A percentile compares a stretch with the other conserved stretches of the same genome.
Evolutionary conservation across 2,113 vertebrate species (phyloP).

Genomic region (Pampusana beccarii): DNA sequence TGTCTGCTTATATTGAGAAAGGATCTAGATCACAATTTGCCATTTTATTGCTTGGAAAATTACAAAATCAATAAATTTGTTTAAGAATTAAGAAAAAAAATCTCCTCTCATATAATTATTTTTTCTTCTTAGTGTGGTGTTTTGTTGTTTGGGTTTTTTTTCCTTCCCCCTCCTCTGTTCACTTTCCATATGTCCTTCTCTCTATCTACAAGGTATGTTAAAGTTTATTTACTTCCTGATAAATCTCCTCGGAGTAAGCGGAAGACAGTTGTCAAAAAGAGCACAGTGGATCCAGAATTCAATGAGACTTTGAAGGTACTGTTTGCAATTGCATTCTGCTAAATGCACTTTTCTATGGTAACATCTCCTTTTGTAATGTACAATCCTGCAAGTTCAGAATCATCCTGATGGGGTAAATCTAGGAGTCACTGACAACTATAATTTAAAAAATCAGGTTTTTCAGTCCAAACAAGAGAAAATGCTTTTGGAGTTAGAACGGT

Average conservation of each 20-base stretch:
- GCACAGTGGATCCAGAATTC: slow-evolving; percentile 83
- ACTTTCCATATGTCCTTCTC: background rate
- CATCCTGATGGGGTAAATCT: background rate
- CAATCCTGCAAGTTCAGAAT: background rate
- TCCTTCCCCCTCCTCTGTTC: background rate
- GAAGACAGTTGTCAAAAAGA: slow-evolving; percentile 86
- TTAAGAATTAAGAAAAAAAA: background rate
- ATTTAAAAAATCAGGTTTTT: background rate
- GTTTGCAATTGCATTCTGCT: background rate
- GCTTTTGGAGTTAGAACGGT: background rate
- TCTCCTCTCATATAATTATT: background rate
- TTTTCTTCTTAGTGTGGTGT: background rate
- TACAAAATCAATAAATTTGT: background rate
- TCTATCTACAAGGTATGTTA: slow-evolving; percentile 82
- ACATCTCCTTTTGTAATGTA: background rate
- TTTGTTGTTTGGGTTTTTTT: too few species aligned
- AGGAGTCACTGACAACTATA: background rate
- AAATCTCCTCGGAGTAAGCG: slow-evolving; percentile 80
- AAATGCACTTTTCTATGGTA: background rate
- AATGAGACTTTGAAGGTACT: slow-evolving; percentile 87
- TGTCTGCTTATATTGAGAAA: background rate
- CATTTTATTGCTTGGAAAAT: background rate
- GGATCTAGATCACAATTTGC: background rate
- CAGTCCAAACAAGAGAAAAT: background rate
- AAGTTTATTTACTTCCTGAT: slow-evolving; percentile 85